These are phyloP conservation scores for Ennomos fuscantarius DNA, from an alignment of 2,888 invertebrate species.

Conservation along the genomic window DNA sequence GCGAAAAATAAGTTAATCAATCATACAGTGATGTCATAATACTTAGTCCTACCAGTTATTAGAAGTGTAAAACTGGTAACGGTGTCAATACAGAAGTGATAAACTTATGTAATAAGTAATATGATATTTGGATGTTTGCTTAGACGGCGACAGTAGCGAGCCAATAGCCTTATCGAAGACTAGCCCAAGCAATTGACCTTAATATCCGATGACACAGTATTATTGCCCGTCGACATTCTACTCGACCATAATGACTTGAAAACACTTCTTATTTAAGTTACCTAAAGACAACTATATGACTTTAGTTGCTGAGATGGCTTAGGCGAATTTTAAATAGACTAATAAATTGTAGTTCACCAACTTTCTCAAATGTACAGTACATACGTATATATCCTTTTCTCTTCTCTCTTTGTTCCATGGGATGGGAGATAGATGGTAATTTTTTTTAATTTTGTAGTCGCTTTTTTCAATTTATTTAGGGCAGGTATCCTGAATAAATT, in stretches of 20 bases:
- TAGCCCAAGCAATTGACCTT: constrained; percentile 75
- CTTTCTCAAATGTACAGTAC: no score
- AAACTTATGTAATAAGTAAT: constrained; percentile 48
- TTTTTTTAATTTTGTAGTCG: no score
- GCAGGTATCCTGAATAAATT: no score
- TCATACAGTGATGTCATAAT: constrained; percentile 32
- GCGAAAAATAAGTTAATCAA: constrained; percentile 35
- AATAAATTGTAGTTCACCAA: no score
- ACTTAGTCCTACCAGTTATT: constrained; percentile 17
- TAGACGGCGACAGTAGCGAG: constrained; percentile 55
- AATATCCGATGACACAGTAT: constrained; percentile 68
- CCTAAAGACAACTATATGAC: not conserved
- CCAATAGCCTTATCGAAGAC: constrained; percentile 70
- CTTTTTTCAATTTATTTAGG: no score
- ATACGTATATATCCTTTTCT: no score
- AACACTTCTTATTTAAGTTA: not conserved
- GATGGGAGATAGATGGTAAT: no score
- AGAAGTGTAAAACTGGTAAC: constrained; percentile 32
- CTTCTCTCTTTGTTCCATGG: no score
- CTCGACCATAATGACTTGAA: constrained; percentile 6
- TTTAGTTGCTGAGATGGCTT: no score
- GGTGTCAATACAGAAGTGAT: constrained; percentile 49
- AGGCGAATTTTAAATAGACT: no score
- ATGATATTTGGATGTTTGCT: constrained; percentile 51
- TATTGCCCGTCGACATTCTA: constrained; percentile 51